Evolutionary conservation across 1,140 invertebrate species (phyloP).

Genomic region (Drosophila pachea): DNA sequence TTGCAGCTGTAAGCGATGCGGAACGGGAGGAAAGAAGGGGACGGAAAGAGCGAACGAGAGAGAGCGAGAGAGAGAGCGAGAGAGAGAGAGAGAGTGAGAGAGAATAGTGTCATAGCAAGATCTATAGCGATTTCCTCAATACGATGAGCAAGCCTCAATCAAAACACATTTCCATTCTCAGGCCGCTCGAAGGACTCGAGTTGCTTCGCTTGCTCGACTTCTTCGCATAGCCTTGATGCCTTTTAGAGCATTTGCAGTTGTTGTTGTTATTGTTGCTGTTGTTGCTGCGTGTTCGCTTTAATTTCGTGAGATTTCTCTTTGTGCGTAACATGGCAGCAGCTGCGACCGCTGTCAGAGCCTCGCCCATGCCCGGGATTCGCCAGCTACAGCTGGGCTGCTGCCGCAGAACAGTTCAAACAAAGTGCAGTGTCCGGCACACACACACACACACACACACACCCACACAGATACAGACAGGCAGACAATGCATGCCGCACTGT

Average conservation of each 20-base stretch:
- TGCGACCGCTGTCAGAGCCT: slow-evolving; percentile 1
- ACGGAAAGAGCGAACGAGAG: neutral
- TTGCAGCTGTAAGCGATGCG: neutral
- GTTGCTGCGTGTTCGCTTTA: too few species aligned
- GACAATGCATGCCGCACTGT: slow-evolving; percentile 16
- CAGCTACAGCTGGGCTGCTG: neutral
- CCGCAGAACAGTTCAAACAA: slow-evolving; percentile 4
- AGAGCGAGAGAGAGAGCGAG: neutral
- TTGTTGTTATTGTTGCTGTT: neutral
- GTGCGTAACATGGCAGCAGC: slow-evolving; percentile 14
- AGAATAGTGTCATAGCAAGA: too few species aligned
- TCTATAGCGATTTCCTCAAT: too few species aligned
- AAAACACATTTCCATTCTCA: too few species aligned
- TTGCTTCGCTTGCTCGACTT: too few species aligned
- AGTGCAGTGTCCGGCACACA: slow-evolving; percentile 38
- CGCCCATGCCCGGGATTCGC: neutral
- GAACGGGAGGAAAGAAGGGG: too few species aligned
- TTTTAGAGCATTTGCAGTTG: neutral
- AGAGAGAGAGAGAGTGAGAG: neutral
- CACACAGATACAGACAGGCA: neutral
- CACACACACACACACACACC: slow-evolving; percentile 25
- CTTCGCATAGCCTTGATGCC: neutral
- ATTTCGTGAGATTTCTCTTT: slow-evolving; percentile 11
- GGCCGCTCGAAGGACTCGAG: too few species aligned
- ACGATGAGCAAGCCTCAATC: too few species aligned